Evolutionary conservation across 2,797 vertebrate genomes (phyloP).

Genomic region (Melanotaenia boesemani): DNA sequence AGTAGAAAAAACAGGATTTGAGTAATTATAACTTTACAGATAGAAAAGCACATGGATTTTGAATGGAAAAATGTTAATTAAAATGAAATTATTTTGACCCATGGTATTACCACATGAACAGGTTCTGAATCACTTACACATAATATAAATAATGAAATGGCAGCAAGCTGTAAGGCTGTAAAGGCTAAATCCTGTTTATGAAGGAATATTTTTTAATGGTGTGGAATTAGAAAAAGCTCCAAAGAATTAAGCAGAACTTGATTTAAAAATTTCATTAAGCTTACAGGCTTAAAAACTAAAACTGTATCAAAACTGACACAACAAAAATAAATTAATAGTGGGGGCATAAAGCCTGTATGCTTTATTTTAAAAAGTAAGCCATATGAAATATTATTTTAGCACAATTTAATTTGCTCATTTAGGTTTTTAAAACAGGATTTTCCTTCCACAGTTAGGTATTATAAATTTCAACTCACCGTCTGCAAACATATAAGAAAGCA

Average conservation of each 20-base stretch:
- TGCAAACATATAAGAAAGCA: slow-evolving; percentile 99
- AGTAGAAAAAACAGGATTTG: slow-evolving; percentile 38
- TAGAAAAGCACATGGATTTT: slow-evolving; percentile 57
- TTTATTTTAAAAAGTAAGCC: neutral
- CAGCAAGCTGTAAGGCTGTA: slow-evolving; percentile 83
- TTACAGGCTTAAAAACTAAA: slow-evolving; percentile 6
- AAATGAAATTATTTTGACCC: slow-evolving; percentile 66
- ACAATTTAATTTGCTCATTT: slow-evolving; percentile 32
- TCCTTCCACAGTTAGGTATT: slow-evolving; percentile 83
- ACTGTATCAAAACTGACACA: neutral
- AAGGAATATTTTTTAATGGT: slow-evolving; percentile 38
- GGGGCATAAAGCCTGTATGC: neutral
- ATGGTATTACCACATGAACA: slow-evolving; percentile 73
- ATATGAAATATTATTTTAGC: neutral
- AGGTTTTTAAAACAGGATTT: slow-evolving; percentile 84
- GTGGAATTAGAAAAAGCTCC: slow-evolving; percentile 15
- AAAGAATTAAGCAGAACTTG: slow-evolving; percentile 1
- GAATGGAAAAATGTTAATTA: slow-evolving; percentile 74
- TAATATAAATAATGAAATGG: slow-evolving; percentile 82
- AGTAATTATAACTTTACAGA: slow-evolving; percentile 57
- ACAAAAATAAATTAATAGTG: neutral
- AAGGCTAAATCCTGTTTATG: slow-evolving; percentile 85
- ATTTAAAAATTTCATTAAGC: slow-evolving; percentile 1
- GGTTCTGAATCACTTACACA: slow-evolving; percentile 74
- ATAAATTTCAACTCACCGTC: slow-evolving; percentile 96